These are phyloP conservation scores for Mohoua ochrocephala DNA, from an alignment of 2,113 vertebrate genomes.

Conservation along the genomic window DNA sequence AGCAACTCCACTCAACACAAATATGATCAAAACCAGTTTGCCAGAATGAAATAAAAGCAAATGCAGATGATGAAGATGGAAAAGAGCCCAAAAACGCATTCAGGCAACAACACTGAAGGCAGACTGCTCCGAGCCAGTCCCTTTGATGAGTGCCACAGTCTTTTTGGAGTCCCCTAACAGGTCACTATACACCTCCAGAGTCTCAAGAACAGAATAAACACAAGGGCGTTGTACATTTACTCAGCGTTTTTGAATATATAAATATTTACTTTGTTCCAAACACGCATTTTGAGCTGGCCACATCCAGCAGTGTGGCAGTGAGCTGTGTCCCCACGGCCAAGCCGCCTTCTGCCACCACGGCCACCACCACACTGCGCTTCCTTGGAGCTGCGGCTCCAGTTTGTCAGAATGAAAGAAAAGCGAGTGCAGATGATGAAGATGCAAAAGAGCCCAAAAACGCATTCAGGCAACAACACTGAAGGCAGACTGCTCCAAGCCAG, in stretches of 20 bases:
- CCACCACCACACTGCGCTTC: fast-evolving
- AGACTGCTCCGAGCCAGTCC: not conserved
- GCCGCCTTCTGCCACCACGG: not conserved
- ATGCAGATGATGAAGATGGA: not conserved
- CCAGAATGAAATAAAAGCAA: not conserved
- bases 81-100: not conserved
- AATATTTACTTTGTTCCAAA: not conserved
- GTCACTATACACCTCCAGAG: not conserved
- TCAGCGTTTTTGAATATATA: not conserved
- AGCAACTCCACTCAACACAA: not conserved
- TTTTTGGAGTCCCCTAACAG: not conserved
- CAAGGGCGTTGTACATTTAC: fast-evolving
- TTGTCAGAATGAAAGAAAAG: not conserved
- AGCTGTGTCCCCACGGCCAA: not conserved
- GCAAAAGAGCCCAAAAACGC: not conserved
- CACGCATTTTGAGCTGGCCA: fast-evolving
- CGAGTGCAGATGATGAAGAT: not conserved
- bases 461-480: not conserved
- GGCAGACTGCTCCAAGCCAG: not conserved
- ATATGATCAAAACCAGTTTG: not conserved
- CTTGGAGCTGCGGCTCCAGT: not conserved
- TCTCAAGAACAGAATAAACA: not conserved
- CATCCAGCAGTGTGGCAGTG: not conserved
- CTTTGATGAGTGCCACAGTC: not conserved
- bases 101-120: not conserved